Evolutionary conservation across 2,888 invertebrate genomes (phyloP).

Genomic region (Theretra japonica): DNA sequence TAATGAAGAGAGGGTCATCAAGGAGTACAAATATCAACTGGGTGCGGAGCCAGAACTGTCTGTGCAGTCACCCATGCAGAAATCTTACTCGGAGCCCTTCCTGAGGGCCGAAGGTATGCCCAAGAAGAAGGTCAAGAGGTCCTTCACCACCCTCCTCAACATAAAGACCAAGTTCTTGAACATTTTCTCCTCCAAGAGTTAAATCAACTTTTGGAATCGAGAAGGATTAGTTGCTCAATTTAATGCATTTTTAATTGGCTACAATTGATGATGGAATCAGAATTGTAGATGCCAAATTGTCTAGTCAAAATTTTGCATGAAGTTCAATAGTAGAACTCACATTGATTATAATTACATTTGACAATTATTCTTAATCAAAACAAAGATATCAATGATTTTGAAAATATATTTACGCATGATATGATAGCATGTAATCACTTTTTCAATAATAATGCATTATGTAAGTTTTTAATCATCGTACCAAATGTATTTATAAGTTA

Average conservation of each 20-base stretch:
- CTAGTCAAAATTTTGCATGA: conserved; percentile 53
- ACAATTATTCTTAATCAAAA: background rate
- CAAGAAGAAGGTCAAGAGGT: conserved; percentile 79
- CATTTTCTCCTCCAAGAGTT: conserved; percentile 77
- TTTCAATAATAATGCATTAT: conserved; percentile 12
- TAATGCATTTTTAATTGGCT: conserved; percentile 72
- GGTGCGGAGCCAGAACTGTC: conserved; percentile 57
- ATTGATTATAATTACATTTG: conserved; percentile 10
- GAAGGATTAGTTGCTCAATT: conserved; percentile 75
- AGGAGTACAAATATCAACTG: conserved; percentile 78
- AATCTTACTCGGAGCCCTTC: conserved; percentile 75
- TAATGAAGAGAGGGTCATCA: conserved; percentile 76
- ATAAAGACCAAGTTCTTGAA: conserved; percentile 80
- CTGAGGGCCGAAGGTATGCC: conserved; percentile 65
- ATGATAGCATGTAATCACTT: background rate
- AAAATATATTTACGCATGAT: conserved; percentile 10
- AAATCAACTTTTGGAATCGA: conserved; percentile 47
- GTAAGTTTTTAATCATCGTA: conserved; percentile 29
- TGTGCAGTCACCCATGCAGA: conserved; percentile 58
- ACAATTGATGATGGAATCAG: conserved; percentile 46
- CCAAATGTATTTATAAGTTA: conserved; percentile 40
- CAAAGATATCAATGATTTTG: background rate
- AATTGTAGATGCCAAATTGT: conserved; percentile 46
- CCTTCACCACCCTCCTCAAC: conserved; percentile 75
- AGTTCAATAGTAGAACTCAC: background rate